A percentile compares a stretch with the other conserved stretches of the same genome.
phyloP scores from a whole-genome alignment of 2,888 invertebrate species.

The Crepidodera aurea region DNA sequence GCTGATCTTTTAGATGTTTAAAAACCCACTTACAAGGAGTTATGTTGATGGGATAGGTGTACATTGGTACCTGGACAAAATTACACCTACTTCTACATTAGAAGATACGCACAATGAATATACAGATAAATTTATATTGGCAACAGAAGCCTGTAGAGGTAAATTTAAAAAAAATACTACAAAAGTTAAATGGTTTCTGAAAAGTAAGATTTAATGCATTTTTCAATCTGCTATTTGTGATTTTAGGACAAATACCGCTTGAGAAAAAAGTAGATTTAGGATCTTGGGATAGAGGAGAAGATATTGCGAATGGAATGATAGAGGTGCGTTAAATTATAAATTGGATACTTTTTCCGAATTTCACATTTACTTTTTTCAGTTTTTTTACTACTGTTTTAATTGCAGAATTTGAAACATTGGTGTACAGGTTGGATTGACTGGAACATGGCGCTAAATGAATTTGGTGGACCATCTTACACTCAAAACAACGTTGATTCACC shows the following conservation, averaged over 20 bases:
- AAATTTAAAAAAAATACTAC: too few species aligned
- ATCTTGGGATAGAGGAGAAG: constrained; percentile 13
- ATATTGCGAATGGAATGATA: neutral
- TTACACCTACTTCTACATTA: constrained; percentile 67
- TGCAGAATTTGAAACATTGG: constrained; percentile 75
- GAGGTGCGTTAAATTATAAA: neutral
- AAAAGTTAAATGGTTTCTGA: too few species aligned
- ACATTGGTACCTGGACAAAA: constrained; percentile 82
- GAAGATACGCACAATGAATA: constrained; percentile 60
- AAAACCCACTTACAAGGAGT: constrained; percentile 61
- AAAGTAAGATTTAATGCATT: neutral
- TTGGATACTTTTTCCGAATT: neutral
- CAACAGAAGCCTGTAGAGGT: constrained; percentile 84
- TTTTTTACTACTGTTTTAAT: neutral
- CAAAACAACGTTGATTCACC: constrained; percentile 83
- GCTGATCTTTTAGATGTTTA: constrained; percentile 55
- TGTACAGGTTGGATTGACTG: constrained; percentile 90
- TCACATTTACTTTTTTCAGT: neutral
- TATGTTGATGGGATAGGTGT: constrained; percentile 80
- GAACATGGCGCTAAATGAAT: constrained; percentile 80
- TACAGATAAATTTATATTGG: constrained; percentile 51
- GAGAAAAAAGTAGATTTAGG: constrained; percentile 6
- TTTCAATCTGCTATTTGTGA: too few species aligned
- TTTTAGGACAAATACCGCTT: constrained; percentile 1
- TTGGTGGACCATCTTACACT: constrained; percentile 88